Evolutionary conservation across 2,797 vertebrate genomes (phyloP), one percentile per base, ranked within the genome.

Genomic region (Manis javanica): DNA sequence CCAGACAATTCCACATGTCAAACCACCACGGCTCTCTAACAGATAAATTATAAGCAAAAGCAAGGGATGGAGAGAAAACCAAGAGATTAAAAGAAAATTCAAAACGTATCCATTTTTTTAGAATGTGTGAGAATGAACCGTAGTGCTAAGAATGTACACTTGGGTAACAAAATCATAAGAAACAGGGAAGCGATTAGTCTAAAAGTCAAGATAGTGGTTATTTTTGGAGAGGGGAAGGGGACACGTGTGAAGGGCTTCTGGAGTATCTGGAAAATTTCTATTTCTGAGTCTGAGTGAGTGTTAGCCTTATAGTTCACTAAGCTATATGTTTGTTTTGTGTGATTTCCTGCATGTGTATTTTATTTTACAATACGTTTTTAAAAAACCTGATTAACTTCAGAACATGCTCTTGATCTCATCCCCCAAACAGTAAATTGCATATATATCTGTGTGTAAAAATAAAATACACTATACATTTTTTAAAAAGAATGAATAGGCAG

Each of bases 321-420:
- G 53, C 63, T 89, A 4, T 46, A 1, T 42, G 34, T 69, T 92
- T 95, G 55, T 51, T 82, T 94, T 72, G 3, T 19, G 31, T 18
- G 18, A 49, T 82, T 92, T 93, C 83, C 63, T 79, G 9, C 69
- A 34, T 88, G 69, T 69, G 23, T 61, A 71, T 90, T 95, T 92
- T 92, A 72, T 94, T 96, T 94, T 95, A 91, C n/a, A 91, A 24
- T 63, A 57, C 34, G 31, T 66, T 69, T 68, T 77, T 61, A 51
- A 39, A 78, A 93, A 87, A 42, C 19, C 53, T 94, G 53, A 55
- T 90, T 95, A 69, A 82, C 64, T 90, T 92, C 34, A 94, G n/a
- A 31, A 8, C 24, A 87, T 1, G 5, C 21, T 74, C 79, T 89
- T 31, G 57, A 72, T 39, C 16, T 61, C 61, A 71, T 31, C 18